phyloP scores from a whole-genome alignment of 2,888 invertebrate species.

The Geotrupes spiniger region DNA sequence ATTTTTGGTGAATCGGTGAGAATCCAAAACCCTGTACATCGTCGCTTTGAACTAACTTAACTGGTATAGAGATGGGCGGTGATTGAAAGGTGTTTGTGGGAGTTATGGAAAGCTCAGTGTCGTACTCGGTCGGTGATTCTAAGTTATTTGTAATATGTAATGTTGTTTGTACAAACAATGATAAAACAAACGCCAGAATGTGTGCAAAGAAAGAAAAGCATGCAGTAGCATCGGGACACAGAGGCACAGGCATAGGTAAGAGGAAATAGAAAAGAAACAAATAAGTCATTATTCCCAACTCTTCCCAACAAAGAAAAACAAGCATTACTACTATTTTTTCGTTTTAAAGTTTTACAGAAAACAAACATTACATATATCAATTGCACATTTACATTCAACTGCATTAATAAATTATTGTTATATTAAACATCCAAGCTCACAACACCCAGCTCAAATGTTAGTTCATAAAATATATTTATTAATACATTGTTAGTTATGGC shows the following conservation, averaged over 20 bases:
- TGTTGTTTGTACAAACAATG: slow-evolving; percentile 12
- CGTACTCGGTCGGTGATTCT: slow-evolving; percentile 10
- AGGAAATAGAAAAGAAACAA: slow-evolving; percentile 18
- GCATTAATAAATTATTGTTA: no score
- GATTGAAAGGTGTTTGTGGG: slow-evolving; percentile 44
- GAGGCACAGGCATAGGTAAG: slow-evolving; percentile 8
- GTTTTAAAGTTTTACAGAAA: no score
- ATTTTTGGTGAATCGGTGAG: slow-evolving; percentile 21
- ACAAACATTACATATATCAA: no score
- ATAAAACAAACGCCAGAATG: slow-evolving; percentile 9
- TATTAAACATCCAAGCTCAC: no score
- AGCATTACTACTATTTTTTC: background rate
- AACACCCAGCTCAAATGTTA: no score
- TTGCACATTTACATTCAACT: no score
- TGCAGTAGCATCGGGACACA: slow-evolving; percentile 14
- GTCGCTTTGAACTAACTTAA: slow-evolving; percentile 45
- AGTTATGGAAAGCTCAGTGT: slow-evolving; percentile 36
- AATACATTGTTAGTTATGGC: no score
- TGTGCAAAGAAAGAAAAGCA: slow-evolving; percentile 11
- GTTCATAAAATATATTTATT: no score
- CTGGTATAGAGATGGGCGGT: slow-evolving; percentile 43
- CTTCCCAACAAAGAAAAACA: slow-evolving; percentile 11
- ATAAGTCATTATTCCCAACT: slow-evolving; percentile 21
- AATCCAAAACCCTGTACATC: slow-evolving; percentile 26
- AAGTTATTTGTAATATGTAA: slow-evolving; percentile 7